Evolutionary conservation across 2,888 invertebrate genomes (phyloP), one percentile per base, ranked within the genome.

Genomic region (Julus scanicus): DNA sequence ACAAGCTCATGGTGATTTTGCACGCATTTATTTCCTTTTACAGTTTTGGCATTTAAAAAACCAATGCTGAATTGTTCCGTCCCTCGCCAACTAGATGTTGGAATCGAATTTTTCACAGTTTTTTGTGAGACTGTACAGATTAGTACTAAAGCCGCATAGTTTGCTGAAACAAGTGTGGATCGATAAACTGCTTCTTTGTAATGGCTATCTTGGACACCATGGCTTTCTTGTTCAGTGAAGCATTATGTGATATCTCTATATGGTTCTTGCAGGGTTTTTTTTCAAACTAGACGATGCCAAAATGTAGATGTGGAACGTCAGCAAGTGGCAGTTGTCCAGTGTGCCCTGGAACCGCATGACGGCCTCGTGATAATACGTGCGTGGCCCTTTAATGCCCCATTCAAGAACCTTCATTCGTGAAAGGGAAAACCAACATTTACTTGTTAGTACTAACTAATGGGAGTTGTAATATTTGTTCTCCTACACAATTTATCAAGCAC

Each of bases 281-380:
- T 80, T 4, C 29, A 3, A 13, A 13, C 37, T 37, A 37, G 80
- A 37, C 11, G 80, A 80, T 80, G 13, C 80, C 37, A 80, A 71
- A 80, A 80, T 80, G 80, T 20, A 37, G 80, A 37, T 80, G 80
- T 37, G 37, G 29, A 71, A 20, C 20, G 29, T 20, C 63, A 63
- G 63, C 5, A 20, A 71, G 20, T 20, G 71, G 20, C 80, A 80
- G 37, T 2, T 80, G 80, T 80, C 80, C 80, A 80, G 80, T 15
- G 3, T 80, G 80, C n/a, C 63, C 17, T n/a, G 13, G 63, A 53
- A 17, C 53, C 63, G 0, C n/a, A 63, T n/a, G 6, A n/a, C 17
- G 63, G 17, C n/a, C n/a, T n/a, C 63, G n/a, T 5, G n/a, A n/a
- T n/a, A 80, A 80, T 80, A 80, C 80, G 80, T 80, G 80, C 13